These are phyloP conservation scores for Oscheius sp. DNA, from an alignment of 2,888 invertebrate species.

Conservation along the genomic window DNA sequence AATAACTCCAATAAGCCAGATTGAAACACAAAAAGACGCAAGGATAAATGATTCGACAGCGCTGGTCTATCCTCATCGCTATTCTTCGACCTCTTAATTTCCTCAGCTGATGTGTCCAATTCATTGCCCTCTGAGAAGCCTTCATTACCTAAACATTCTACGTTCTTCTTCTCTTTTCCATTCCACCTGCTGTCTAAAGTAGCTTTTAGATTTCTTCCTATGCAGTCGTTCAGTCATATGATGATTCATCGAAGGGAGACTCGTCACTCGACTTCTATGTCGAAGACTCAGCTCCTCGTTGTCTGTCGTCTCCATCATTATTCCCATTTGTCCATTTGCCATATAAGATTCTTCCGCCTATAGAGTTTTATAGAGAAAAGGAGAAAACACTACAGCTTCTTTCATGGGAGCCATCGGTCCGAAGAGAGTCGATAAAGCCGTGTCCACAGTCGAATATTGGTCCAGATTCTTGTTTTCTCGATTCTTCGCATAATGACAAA, in stretches of 20 bases:
- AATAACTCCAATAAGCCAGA: constrained; percentile 64
- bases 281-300: constrained; percentile 49
- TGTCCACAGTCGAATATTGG: constrained; percentile 63
- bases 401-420: constrained; percentile 45
- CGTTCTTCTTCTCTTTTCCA: constrained; percentile 39
- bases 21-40: constrained; percentile 65
- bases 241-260: constrained; percentile 47
- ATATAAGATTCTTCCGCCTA: constrained; percentile 54
- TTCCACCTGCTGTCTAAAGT: constrained; percentile 53
- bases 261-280: constrained; percentile 43
- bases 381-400: neutral
- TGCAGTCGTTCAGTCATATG: constrained; percentile 34
- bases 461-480: constrained; percentile 53
- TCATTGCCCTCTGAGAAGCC: constrained; percentile 60
- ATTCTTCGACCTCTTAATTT: constrained; percentile 63
- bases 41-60: constrained; percentile 64
- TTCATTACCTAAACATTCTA: constrained; percentile 48
- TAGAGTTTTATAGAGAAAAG: neutral
- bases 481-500: constrained; percentile 65
- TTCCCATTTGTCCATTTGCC: constrained; percentile 50
- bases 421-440: constrained; percentile 67
- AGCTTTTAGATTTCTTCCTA: constrained; percentile 37
- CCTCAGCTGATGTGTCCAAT: constrained; percentile 59
- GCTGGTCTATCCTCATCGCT: constrained; percentile 66
- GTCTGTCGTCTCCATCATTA: constrained; percentile 46